A percentile compares a stretch with the other conserved stretches of the same genome.
Conservation (phyloP, 2,113 vertebrate species). For the Tachuris rubrigastra region DNA sequence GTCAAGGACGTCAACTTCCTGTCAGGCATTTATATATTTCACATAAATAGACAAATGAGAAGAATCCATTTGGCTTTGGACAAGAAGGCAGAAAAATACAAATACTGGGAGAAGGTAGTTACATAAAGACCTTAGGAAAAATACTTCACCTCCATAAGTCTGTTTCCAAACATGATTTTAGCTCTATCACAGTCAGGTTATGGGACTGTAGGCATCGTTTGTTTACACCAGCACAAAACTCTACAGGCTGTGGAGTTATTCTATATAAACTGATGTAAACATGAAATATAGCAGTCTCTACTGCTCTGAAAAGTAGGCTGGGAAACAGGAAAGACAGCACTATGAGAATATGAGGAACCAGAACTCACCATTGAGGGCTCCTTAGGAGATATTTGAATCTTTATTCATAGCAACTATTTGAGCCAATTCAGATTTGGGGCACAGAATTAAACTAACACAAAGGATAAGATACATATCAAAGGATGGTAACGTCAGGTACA, state of each 20-base stretch:
- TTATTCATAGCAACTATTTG: background rate
- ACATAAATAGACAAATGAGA: background rate
- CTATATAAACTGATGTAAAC: background rate
- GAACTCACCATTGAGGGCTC: background rate
- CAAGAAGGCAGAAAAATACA: background rate
- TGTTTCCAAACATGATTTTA: background rate
- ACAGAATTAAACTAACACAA: background rate
- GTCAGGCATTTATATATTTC: background rate
- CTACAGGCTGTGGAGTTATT: background rate
- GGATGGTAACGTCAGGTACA: background rate
- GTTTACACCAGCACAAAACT: background rate
- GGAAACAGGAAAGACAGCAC: background rate
- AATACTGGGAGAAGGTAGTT: background rate
- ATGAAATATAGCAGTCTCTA: background rate
- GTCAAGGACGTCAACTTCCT: background rate
- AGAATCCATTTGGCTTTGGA: background rate
- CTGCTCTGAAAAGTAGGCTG: background rate
- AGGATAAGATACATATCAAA: background rate
- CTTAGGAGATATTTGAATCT: background rate
- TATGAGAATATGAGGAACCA: background rate
- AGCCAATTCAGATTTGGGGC: background rate
- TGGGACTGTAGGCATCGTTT: background rate
- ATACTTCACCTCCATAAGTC: background rate
- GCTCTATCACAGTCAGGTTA: background rate
- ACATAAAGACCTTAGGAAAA: background rate